These are phyloP conservation scores for Phaetusa simplex DNA, from an alignment of 2,113 vertebrate genomes.

Conservation along the genomic window DNA sequence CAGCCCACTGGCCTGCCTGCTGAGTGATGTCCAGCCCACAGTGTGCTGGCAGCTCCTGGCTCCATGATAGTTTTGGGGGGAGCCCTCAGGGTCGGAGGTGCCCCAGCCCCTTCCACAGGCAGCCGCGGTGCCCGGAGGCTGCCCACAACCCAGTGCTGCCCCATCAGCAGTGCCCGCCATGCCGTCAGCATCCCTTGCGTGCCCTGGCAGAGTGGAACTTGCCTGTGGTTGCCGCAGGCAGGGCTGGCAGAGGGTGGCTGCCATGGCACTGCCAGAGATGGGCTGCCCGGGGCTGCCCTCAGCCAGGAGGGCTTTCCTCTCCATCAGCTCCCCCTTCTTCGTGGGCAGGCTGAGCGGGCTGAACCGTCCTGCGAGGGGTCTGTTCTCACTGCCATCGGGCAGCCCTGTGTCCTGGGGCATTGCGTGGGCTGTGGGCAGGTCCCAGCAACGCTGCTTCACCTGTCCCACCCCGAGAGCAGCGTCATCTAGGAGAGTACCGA, in stretches of 20 bases:
- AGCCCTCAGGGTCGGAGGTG: not conserved
- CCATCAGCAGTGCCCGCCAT: not conserved
- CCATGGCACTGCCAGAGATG: not conserved
- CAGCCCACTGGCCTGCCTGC: not conserved
- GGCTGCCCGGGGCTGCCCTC: not conserved
- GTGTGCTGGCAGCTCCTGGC: not conserved
- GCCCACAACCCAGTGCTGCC: not conserved
- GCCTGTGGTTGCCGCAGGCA: not conserved
- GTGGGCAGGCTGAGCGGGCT: not conserved
- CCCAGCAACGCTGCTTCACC: not conserved
- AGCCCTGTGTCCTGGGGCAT: not conserved
- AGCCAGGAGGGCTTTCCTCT: not conserved
- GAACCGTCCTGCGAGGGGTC: rapidly evolving
- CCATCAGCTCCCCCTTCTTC: not conserved
- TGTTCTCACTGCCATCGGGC: not conserved
- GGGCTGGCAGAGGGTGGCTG: not conserved
- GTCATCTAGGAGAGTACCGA: not conserved
- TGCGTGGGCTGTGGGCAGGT: not conserved
- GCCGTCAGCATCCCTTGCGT: not conserved
- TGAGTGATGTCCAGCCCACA: not conserved
- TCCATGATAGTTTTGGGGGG: not conserved
- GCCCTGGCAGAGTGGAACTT: no score
- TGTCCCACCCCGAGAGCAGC: not conserved
- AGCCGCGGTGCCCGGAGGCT: not conserved
- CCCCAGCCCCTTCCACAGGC: not conserved